Evolutionary conservation across 2,888 invertebrate genomes (phyloP).

Genomic region (Lottia scabra): DNA sequence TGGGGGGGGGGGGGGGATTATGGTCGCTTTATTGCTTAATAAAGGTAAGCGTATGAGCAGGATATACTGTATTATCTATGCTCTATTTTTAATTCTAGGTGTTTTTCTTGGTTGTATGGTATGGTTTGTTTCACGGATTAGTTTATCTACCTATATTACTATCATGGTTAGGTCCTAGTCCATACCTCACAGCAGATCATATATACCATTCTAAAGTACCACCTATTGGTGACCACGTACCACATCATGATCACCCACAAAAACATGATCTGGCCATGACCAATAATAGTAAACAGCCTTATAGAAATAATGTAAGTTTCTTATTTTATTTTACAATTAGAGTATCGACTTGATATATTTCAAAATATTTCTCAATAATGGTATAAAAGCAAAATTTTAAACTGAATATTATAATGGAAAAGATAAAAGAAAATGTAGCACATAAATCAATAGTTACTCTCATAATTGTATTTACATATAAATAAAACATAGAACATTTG

Average conservation of each 20-base stretch:
- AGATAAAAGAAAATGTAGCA: too few relatives aligned
- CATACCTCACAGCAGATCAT: slow-evolving; percentile 40
- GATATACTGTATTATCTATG: too few relatives aligned
- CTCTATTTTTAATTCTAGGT: slow-evolving; percentile 70
- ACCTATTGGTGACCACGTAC: neutral
- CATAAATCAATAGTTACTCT: too few relatives aligned
- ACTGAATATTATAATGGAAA: too few relatives aligned
- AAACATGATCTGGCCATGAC: neutral
- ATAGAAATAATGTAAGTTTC: neutral
- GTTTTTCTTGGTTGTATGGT: slow-evolving; percentile 81
- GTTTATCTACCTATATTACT: slow-evolving; percentile 81
- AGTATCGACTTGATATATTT: too few relatives aligned
- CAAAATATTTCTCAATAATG: too few relatives aligned
- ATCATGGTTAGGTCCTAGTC: slow-evolving; percentile 78
- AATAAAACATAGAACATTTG: too few relatives aligned
- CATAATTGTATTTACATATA: too few relatives aligned
- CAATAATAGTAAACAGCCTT: neutral
- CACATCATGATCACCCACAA: neutral
- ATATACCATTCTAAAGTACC: slow-evolving; percentile 6
- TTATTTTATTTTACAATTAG: neutral
- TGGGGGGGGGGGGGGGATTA: too few relatives aligned
- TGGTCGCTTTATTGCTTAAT: too few relatives aligned
- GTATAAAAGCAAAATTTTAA: too few relatives aligned
- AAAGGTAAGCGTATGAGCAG: too few relatives aligned
- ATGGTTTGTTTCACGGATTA: slow-evolving; percentile 83